A percentile compares a stretch with the other conserved stretches of the same genome.
Conservation (phyloP, 2,113 vertebrate genomes). For the Elaphurus davidianus region DNA sequence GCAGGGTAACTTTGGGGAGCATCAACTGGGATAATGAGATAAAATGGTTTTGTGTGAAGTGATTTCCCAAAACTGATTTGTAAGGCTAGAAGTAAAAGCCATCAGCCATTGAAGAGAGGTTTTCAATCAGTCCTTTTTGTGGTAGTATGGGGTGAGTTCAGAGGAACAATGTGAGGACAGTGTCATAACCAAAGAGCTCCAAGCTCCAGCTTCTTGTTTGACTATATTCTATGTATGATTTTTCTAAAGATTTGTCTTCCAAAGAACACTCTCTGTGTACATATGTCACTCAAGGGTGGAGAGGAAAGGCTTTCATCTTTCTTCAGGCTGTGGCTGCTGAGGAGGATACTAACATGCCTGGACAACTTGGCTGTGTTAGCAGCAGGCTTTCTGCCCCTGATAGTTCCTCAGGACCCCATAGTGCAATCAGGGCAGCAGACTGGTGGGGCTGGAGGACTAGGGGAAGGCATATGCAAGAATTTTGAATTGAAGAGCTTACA, state of each 20-base stretch:
- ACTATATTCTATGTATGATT: neutral
- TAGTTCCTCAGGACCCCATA: neutral
- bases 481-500: neutral
- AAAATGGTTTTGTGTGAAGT: neutral
- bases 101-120: neutral
- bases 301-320: neutral
- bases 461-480: neutral
- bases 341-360: neutral
- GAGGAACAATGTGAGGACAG: neutral
- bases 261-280: neutral
- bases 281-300: neutral
- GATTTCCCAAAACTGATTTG: neutral
- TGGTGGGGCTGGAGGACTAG: neutral
- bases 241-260: constrained; percentile 18
- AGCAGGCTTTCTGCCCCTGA: neutral
- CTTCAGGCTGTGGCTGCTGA: constrained; percentile 14
- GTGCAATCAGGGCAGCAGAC: neutral
- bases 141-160: neutral
- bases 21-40: neutral
- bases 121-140: neutral
- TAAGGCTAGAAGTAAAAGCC: neutral
- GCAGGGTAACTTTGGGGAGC: neutral
- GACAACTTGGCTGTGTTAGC: neutral
- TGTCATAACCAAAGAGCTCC: neutral
- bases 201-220: neutral